Evolutionary conservation across 64 coral and sea anemone genomes (phyloP).

Genomic region (Cladopsammia gracilis): DNA sequence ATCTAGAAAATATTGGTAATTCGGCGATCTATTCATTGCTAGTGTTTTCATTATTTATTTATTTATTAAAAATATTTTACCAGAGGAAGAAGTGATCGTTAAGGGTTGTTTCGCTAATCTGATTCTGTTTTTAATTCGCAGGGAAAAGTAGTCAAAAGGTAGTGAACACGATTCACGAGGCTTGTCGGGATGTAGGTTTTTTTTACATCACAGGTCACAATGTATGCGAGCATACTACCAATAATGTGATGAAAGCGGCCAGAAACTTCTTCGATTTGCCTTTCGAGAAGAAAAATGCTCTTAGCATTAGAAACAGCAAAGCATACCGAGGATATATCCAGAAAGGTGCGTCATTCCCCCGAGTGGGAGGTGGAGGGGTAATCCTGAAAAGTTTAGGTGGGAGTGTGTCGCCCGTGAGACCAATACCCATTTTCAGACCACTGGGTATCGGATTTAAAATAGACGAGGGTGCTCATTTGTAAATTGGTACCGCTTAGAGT

Average conservation of each 20-base stretch:
- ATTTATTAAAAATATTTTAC: too few species aligned
- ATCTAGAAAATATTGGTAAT: neutral
- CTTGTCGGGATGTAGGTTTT: neutral
- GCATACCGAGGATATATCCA: slow-evolving; percentile 43
- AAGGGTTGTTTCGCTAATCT: too few species aligned
- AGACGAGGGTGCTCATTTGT: too few species aligned
- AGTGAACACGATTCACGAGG: slow-evolving; percentile 8
- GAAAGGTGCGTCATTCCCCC: neutral
- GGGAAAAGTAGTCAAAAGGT: neutral
- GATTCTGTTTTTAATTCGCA: neutral
- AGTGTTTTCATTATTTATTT: too few species aligned
- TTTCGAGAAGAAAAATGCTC: slow-evolving; percentile 18
- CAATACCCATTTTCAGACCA: too few species aligned
- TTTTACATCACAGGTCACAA: slow-evolving; percentile 44
- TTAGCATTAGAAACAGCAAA: slow-evolving; percentile 42
- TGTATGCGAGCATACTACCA: neutral
- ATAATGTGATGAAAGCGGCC: neutral
- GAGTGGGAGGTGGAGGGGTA: neutral
- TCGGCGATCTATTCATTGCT: too few species aligned
- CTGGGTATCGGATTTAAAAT: too few species aligned
- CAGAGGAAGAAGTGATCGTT: too few species aligned
- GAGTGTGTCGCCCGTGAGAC: too few species aligned
- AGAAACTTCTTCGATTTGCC: slow-evolving; percentile 36
- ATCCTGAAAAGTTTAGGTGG: neutral
- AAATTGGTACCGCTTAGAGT: too few species aligned